A percentile compares a stretch with the other conserved stretches of the same genome.
These are phyloP conservation scores for Pyrgilauda ruficollis DNA, from an alignment of 2,113 vertebrate species.

Conservation along the genomic window DNA sequence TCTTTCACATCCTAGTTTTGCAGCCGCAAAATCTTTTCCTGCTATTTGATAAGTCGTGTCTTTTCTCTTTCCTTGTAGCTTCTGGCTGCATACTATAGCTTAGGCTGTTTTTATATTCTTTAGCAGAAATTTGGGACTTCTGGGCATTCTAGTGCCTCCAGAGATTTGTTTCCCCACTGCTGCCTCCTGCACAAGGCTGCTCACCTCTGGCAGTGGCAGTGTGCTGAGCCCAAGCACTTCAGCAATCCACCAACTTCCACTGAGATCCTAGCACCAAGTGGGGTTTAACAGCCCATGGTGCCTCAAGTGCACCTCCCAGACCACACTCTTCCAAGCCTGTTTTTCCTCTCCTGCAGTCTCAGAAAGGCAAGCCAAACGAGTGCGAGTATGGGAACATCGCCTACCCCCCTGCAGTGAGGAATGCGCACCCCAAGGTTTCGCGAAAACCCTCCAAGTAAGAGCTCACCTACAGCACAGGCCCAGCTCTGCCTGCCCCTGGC, in stretches of 20 bases:
- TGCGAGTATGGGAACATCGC: constrained; percentile 90
- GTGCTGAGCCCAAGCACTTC: background rate
- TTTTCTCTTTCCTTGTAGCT: background rate
- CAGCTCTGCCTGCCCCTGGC: background rate
- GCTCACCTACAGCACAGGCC: background rate
- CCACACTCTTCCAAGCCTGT: background rate
- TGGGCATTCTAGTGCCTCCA: background rate
- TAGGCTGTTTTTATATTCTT: background rate
- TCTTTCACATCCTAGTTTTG: background rate
- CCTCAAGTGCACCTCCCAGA: background rate
- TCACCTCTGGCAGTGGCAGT: background rate
- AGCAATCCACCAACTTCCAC: background rate
- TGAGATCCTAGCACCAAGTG: background rate
- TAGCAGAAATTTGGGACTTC: background rate
- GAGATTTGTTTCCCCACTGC: background rate
- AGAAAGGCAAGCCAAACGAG: constrained; percentile 76
- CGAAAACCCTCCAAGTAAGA: constrained; percentile 89
- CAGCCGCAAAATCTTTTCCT: background rate
- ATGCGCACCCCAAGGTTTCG: constrained; percentile 72
- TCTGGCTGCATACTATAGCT: background rate
- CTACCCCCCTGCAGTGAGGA: constrained; percentile 74
- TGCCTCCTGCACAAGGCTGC: background rate
- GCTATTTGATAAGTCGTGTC: background rate
- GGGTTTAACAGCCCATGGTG: background rate
- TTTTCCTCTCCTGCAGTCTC: constrained; percentile 48